Percentiles rank a stretch among this genome's conserved stretches.
These are phyloP conservation scores for Tympanoctomys barrerae DNA, from an alignment of 2,797 vertebrate species.

Conservation along the genomic window DNA sequence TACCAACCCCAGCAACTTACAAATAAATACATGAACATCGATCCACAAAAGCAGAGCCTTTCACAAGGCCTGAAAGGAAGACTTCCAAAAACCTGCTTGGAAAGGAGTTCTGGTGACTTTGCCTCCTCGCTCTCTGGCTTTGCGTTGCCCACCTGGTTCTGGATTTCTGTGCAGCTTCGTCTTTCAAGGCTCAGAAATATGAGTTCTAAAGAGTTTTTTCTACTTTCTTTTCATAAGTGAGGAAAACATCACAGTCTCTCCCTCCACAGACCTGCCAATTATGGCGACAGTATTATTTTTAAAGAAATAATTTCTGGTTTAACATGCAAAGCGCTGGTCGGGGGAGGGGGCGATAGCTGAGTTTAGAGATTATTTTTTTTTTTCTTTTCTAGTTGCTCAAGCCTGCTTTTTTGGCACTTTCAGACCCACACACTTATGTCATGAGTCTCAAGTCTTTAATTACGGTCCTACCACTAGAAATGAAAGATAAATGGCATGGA, in stretches of 20 bases:
- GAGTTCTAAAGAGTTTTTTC: constrained; percentile 19
- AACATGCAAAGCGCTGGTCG: background rate
- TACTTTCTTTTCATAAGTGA: constrained; percentile 53
- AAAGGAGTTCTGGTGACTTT: background rate
- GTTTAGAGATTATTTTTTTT: constrained; percentile 58
- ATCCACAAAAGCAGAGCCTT: background rate
- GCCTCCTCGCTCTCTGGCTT: background rate
- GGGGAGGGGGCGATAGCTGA: background rate
- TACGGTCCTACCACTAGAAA: constrained; percentile 85
- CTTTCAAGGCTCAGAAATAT: background rate
- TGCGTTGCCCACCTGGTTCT: background rate
- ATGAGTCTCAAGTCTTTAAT: constrained; percentile 84
- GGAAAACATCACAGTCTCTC: constrained; percentile 32
- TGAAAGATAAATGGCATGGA: constrained; percentile 86
- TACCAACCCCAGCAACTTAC: background rate
- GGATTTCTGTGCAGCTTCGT: background rate
- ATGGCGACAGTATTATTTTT: constrained; percentile 59
- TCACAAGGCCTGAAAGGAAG: background rate
- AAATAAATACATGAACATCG: background rate
- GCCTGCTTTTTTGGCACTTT: constrained; percentile 80
- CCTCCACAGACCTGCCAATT: constrained; percentile 67
- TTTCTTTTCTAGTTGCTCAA: constrained; percentile 72
- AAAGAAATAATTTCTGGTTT: constrained; percentile 69
- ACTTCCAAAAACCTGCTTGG: background rate
- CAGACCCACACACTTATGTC: constrained; percentile 85